phyloP scores from a whole-genome alignment of 1,140 invertebrate species.

The Bombus picipes region DNA sequence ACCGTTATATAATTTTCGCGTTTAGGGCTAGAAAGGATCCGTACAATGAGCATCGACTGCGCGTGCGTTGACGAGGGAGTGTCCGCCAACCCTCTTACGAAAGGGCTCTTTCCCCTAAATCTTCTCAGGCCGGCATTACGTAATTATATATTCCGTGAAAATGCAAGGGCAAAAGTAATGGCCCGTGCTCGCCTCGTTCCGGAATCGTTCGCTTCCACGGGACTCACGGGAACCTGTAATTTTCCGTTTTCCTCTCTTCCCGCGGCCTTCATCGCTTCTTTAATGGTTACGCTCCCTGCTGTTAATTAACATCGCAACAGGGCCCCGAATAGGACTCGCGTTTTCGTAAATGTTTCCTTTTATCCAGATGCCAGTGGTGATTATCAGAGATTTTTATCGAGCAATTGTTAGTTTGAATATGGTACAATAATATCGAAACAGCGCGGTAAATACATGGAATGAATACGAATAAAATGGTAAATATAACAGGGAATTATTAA shows the following conservation, averaged over 20 bases:
- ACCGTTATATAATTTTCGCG: slow-evolving; percentile 51
- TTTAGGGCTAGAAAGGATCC: slow-evolving; percentile 49
- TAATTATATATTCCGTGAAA: slow-evolving; percentile 77
- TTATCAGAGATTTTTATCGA: neutral
- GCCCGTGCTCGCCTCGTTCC: slow-evolving; percentile 60
- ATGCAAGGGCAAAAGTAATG: slow-evolving; percentile 74
- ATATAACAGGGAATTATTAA: too few relatives aligned
- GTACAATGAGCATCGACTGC: slow-evolving; percentile 43
- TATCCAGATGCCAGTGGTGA: neutral
- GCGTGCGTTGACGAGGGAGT: slow-evolving; percentile 64
- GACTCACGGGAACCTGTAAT: slow-evolving; percentile 50
- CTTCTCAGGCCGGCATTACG: slow-evolving; percentile 72
- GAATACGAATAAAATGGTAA: too few relatives aligned
- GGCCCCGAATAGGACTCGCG: neutral
- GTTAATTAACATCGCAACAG: slow-evolving; percentile 8
- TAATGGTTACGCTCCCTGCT: neutral
- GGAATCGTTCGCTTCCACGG: slow-evolving; percentile 24
- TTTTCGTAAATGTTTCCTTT: neutral
- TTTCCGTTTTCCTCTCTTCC: slow-evolving; percentile 45
- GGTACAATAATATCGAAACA: neutral
- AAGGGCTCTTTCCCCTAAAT: slow-evolving; percentile 65
- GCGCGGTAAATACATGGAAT: neutral
- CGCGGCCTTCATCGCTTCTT: neutral
- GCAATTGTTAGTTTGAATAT: neutral
- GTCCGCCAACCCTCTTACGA: slow-evolving; percentile 58